Evolutionary conservation across 2,888 invertebrate species (phyloP).

Genomic region (Zaprionus lineosus): DNA sequence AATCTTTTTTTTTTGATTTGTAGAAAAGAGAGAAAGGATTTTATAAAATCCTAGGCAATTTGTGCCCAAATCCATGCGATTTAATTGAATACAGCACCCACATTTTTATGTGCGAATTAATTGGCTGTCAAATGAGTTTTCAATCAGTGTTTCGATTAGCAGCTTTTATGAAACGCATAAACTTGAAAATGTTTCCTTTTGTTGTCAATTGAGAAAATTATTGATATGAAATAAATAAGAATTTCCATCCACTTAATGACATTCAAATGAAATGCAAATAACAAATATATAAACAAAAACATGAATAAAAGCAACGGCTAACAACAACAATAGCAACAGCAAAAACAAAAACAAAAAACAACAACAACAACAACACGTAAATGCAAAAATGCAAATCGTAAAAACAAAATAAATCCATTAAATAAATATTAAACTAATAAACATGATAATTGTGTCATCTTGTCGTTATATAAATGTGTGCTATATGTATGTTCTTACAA

Average conservation of each 20-base stretch:
- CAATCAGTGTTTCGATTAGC: too few species aligned
- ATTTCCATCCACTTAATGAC: conserved; percentile 31
- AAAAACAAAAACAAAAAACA: neutral
- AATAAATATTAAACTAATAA: conserved; percentile 16
- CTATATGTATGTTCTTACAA: conserved; percentile 50
- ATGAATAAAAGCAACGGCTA: too few species aligned
- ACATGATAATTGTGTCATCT: conserved; percentile 50
- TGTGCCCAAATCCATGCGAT: too few species aligned
- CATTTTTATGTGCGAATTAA: too few species aligned
- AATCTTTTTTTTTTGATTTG: too few species aligned
- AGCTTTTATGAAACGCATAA: too few species aligned
- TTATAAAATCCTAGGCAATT: too few species aligned
- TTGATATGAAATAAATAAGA: conserved; percentile 16
- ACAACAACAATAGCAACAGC: too few species aligned
- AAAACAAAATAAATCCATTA: conserved; percentile 15
- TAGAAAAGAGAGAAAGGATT: too few species aligned
- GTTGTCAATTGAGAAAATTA: conserved; percentile 8
- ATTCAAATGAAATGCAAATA: neutral
- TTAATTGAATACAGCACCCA: too few species aligned
- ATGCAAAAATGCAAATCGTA: neutral
- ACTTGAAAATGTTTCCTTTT: too few species aligned
- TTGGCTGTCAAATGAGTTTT: too few species aligned
- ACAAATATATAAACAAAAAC: conserved; percentile 3
- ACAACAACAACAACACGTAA: conserved; percentile 6
- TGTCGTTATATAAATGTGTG: conserved; percentile 51